These are phyloP conservation scores for Sakesphorus luctuosus DNA, from an alignment of 2,113 vertebrate species.

Conservation along the genomic window DNA sequence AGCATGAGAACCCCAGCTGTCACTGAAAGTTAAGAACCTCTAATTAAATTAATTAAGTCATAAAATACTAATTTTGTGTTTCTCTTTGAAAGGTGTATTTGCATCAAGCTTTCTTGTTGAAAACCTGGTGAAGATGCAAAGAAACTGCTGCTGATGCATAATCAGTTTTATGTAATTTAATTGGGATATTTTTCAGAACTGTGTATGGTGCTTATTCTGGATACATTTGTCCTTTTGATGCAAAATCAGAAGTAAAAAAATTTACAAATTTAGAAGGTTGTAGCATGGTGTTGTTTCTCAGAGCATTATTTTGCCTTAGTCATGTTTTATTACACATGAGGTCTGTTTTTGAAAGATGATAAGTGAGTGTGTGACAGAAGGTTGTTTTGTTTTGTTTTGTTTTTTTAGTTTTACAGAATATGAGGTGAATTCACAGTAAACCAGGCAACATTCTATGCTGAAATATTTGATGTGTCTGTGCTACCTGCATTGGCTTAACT, in stretches of 20 bases:
- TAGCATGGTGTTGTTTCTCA: not conserved
- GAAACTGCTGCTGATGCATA: not conserved
- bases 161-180: not conserved
- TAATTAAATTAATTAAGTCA: not conserved
- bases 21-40: not conserved
- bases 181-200: not conserved
- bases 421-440: not conserved
- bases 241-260: not conserved
- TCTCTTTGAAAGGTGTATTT: not conserved
- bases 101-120: not conserved
- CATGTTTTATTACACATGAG: not conserved
- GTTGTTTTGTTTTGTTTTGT: no score
- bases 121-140: not conserved
- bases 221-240: not conserved
- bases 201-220: not conserved
- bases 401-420: not conserved
- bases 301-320: not conserved
- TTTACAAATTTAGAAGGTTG: not conserved
- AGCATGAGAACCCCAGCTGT: not conserved
- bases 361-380: not conserved
- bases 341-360: not conserved
- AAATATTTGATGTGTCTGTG: not conserved
- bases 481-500: slow-evolving; percentile 4
- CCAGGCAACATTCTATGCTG: not conserved
- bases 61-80: not conserved